Conservation (phyloP, 2,888 invertebrate species). For the Thymelicus acteon region DNA sequence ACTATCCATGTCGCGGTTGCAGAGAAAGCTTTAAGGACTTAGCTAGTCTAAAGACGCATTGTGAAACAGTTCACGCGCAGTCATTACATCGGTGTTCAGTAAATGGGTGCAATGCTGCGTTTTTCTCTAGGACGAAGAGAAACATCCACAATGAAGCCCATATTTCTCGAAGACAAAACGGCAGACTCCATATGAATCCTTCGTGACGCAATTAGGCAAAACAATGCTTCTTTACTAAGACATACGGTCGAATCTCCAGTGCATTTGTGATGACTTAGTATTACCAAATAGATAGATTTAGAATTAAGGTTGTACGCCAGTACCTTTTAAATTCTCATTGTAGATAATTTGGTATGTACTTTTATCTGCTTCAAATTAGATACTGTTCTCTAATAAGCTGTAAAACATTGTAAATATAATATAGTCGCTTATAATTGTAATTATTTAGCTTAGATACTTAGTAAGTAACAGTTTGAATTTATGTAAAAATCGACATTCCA, state of each 20-base stretch:
- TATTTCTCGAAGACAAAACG: constrained; percentile 68
- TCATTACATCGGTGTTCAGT: constrained; percentile 91
- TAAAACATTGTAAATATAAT: constrained; percentile 37
- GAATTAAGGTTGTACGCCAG: constrained; percentile 52
- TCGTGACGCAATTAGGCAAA: constrained; percentile 64
- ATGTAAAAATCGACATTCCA: constrained; percentile 73
- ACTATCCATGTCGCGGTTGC: constrained; percentile 89
- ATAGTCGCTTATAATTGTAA: constrained; percentile 29
- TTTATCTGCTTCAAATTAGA: constrained; percentile 28
- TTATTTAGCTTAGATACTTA: constrained; percentile 28
- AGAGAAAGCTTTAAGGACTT: constrained; percentile 86
- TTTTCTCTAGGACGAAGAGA: constrained; percentile 90
- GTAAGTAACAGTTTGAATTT: constrained; percentile 39
- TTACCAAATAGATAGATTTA: constrained; percentile 66
- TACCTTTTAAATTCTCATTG: constrained; percentile 59
- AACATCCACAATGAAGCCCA: constrained; percentile 91
- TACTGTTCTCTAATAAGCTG: constrained; percentile 14
- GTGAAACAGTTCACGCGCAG: constrained; percentile 87
- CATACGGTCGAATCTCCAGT: constrained; percentile 56
- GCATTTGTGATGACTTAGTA: constrained; percentile 78
- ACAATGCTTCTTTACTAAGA: constrained; percentile 39
- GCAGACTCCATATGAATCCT: constrained; percentile 58
- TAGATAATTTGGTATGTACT: constrained; percentile 30
- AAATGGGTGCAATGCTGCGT: constrained; percentile 90
- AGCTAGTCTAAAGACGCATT: constrained; percentile 88